Percentiles rank a stretch among this genome's conserved stretches.
These are phyloP conservation scores for Thunnus albacares DNA, from an alignment of 2,797 vertebrate species.

Conservation along the genomic window DNA sequence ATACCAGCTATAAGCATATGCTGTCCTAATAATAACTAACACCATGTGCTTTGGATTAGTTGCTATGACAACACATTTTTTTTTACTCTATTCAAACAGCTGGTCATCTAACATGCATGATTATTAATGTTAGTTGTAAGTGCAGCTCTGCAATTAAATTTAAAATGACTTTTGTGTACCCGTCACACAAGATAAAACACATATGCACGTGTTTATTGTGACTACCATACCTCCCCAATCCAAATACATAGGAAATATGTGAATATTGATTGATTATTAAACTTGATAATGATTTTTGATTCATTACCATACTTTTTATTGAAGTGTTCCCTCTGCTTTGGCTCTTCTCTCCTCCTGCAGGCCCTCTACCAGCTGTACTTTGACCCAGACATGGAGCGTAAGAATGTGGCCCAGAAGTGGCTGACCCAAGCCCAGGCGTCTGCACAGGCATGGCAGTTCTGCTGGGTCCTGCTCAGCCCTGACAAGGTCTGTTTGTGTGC, in stretches of 20 bases:
- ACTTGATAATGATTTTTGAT: too few species aligned
- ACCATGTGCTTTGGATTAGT: constrained; percentile 80
- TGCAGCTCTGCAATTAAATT: neutral
- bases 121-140: constrained; percentile 6
- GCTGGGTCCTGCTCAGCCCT: constrained; percentile 93
- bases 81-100: constrained; percentile 50
- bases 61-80: constrained; percentile 73
- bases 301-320: neutral
- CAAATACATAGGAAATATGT: neutral
- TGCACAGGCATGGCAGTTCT: constrained; percentile 97
- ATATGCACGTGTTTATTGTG: neutral
- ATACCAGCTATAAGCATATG: constrained; percentile 78
- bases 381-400: constrained; percentile 95
- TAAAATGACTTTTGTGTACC: neutral
- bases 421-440: constrained; percentile 96
- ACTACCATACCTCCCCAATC: neutral
- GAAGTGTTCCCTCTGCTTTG: neutral
- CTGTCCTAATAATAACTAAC: constrained; percentile 86
- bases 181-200: neutral
- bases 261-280: neutral
- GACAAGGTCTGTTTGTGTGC: constrained; percentile 86
- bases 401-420: constrained; percentile 98
- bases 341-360: constrained; percentile 74
- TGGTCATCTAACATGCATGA: constrained; percentile 19
- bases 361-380: constrained; percentile 98